Evolutionary conservation across 2,888 invertebrate species (phyloP).

Genomic region (Trimorus sp.): DNA sequence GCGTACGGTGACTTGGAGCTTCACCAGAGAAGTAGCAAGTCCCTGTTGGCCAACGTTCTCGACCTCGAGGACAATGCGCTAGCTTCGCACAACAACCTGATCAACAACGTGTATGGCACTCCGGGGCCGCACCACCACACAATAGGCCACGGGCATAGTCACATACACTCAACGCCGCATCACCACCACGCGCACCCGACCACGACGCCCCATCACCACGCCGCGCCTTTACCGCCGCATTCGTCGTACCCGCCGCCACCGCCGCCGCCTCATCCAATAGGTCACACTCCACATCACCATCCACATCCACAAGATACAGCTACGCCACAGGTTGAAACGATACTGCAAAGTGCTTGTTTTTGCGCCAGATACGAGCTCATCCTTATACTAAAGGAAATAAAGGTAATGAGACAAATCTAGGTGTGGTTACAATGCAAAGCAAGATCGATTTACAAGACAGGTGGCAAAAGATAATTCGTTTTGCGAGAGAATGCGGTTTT

Average conservation of each 20-base stretch:
- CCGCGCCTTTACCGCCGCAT: constrained; percentile 77
- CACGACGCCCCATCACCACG: constrained; percentile 79
- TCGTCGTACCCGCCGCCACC: constrained; percentile 71
- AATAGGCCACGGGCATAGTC: constrained; percentile 80
- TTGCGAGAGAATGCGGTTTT: too few species aligned
- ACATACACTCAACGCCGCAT: constrained; percentile 80
- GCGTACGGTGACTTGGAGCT: constrained; percentile 91
- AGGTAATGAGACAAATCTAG: constrained; percentile 71
- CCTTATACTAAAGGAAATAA: constrained; percentile 95
- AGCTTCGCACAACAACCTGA: constrained; percentile 79
- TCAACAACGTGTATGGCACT: constrained; percentile 81
- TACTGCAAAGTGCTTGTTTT: constrained; percentile 92
- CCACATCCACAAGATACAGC: constrained; percentile 84
- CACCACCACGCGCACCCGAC: constrained; percentile 74
- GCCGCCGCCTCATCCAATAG: constrained; percentile 75
- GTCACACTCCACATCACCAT: constrained; percentile 81
- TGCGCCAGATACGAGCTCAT: constrained; percentile 97
- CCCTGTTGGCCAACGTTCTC: constrained; percentile 96
- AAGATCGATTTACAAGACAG: too few species aligned
- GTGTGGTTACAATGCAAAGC: too few species aligned
- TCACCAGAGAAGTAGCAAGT: constrained; percentile 96
- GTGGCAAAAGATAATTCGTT: too few species aligned
- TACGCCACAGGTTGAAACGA: constrained; percentile 88
- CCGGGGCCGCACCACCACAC: constrained; percentile 80
- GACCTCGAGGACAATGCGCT: constrained; percentile 96